These are phyloP conservation scores for Dryomyza anilis DNA, from an alignment of 2,888 invertebrate genomes.

Conservation along the genomic window DNA sequence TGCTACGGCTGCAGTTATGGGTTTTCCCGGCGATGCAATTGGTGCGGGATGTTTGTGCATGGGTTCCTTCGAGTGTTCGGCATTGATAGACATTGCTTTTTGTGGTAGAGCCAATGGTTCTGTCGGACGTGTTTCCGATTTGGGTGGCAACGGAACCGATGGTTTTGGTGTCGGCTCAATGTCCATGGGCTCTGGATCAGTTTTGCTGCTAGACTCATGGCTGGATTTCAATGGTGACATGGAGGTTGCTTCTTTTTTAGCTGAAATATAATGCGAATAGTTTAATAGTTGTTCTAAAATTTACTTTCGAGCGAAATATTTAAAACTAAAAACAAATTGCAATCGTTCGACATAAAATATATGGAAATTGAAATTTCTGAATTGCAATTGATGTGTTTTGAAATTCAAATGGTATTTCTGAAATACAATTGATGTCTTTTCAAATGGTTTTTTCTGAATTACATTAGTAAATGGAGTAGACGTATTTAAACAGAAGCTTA, in stretches of 20 bases:
- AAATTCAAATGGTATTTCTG: no score
- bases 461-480: no score
- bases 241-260: slow-evolving; percentile 18
- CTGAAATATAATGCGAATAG: background rate
- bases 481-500: no score
- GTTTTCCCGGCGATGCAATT: slow-evolving; percentile 31
- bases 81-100: slow-evolving; percentile 13
- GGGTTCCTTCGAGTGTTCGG: slow-evolving; percentile 20
- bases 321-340: background rate
- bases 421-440: no score
- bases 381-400: no score
- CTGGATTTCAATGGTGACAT: slow-evolving; percentile 24
- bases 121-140: slow-evolving; percentile 34
- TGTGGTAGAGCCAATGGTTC: slow-evolving; percentile 13
- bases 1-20: slow-evolving; percentile 29
- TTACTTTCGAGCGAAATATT: no score
- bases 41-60: slow-evolving; percentile 18
- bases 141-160: slow-evolving; percentile 48
- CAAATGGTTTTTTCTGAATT: no score
- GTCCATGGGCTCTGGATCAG: slow-evolving; percentile 58
- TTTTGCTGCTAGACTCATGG: slow-evolving; percentile 53
- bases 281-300: no score
- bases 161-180: slow-evolving; percentile 57
- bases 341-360: background rate
- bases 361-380: no score